Evolutionary conservation across 2,797 vertebrate genomes (phyloP), one percentile per base, ranked within the genome.

Genomic region (Malurus splendens): DNA sequence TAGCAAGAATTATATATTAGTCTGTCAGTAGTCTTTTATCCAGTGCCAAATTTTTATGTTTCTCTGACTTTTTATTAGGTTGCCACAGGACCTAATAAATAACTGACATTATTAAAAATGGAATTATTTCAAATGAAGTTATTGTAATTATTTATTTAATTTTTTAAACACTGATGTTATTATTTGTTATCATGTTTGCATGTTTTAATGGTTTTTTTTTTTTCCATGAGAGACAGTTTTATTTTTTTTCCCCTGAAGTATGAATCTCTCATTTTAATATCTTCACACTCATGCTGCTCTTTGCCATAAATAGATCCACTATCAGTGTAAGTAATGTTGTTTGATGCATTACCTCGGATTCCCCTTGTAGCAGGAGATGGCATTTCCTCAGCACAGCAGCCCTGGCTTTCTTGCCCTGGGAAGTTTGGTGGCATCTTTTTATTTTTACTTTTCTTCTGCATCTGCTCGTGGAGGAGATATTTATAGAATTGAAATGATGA

Each of bases 181-280:
- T 48, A 38, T 51, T 59, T 23, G 1, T 44, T 50, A 30, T 17
- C 38, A 5, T 50, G 1, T 59, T 59, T 23, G 1, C 3, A 2
- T 66, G 5, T 71, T 44, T 60, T 41, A 24, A 17, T 14, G 3
- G 0, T 10, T 10, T 12, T 36, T 75, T 42, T 12, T n/a, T n/a
- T n/a, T n/a, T n/a, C n/a, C 8, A 16, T 1, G 1, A 45, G 20
- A 30, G 13, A 20, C 8, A 32, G 2, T 36, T 36, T 36, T 11
- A 3, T 36, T 36, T 36, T 36, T 36, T 66, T 52, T 18, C 2
- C 13, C 22, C 32, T 56, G 44, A 80, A 12, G 8, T 80, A 8
- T 44, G 13, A 25, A 39, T 32, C 67, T 48, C 28, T 56, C 22
- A 19, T 76, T 62, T 74, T 33, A 33, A 18, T 56, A 42, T 36